Evolutionary conservation across 2,888 invertebrate genomes (phyloP).

Genomic region (Nomada flava): DNA sequence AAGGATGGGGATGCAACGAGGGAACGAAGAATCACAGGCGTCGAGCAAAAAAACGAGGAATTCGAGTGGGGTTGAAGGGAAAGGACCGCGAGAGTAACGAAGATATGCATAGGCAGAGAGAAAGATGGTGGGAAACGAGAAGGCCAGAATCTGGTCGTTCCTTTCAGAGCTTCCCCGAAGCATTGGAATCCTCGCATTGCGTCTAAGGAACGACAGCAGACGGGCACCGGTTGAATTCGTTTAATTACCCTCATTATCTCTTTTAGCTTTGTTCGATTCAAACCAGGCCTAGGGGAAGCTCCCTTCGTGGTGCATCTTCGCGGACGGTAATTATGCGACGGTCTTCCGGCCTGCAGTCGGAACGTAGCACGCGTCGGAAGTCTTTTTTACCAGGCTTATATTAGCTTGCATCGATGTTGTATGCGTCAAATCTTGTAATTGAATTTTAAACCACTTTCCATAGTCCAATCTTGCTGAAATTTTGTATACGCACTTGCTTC

Average conservation of each 20-base stretch:
- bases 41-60: slow-evolving; percentile 12
- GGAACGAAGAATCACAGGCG: slow-evolving; percentile 19
- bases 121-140: slow-evolving; percentile 40
- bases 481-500: too few relatives aligned
- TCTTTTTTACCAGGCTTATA: too few relatives aligned
- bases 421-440: too few relatives aligned
- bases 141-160: slow-evolving; percentile 24
- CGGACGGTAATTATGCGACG: slow-evolving; percentile 36
- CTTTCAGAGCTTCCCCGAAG: slow-evolving; percentile 39
- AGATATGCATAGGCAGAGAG: neutral
- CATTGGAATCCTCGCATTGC: slow-evolving; percentile 39
- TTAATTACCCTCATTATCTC: slow-evolving; percentile 71
- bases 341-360: neutral
- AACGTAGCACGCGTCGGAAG: neutral
- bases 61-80: neutral
- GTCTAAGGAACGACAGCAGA: slow-evolving; percentile 48
- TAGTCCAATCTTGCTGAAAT: too few relatives aligned
- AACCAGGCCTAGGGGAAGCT: slow-evolving; percentile 22
- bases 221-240: slow-evolving; percentile 62
- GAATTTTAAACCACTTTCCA: too few relatives aligned
- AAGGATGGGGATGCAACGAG: neutral
- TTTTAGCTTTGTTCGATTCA: slow-evolving; percentile 59
- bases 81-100: neutral
- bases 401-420: too few relatives aligned
- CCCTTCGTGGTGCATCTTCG: slow-evolving; percentile 18